These are phyloP conservation scores for Cataglyphis albicans DNA, from an alignment of 2,888 invertebrate species.

Conservation along the genomic window DNA sequence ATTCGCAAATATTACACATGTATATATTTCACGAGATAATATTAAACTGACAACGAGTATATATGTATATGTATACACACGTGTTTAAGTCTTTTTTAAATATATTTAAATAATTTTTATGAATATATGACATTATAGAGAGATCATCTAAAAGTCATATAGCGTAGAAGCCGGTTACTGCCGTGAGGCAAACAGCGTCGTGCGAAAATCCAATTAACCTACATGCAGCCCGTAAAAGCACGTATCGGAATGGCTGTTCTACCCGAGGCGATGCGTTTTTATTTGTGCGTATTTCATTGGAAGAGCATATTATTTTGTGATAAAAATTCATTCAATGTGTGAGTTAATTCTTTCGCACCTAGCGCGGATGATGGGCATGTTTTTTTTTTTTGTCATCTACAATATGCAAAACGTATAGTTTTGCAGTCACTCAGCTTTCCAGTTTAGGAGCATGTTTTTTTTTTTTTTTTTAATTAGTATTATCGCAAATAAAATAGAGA, in stretches of 20 bases:
- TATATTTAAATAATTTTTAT: background rate
- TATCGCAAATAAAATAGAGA: background rate
- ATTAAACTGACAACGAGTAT: background rate
- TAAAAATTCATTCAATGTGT: constrained; percentile 45
- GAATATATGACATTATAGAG: background rate
- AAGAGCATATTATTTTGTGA: constrained; percentile 48
- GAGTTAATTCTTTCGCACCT: constrained; percentile 45
- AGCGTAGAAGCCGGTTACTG: constrained; percentile 25
- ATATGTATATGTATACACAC: background rate
- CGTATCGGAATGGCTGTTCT: constrained; percentile 18
- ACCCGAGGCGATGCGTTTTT: constrained; percentile 40
- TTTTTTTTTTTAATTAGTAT: constrained; percentile 16
- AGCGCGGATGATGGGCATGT: constrained; percentile 5
- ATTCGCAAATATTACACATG: too few species aligned
- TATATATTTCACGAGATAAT: too few species aligned
- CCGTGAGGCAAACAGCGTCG: background rate
- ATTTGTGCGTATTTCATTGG: constrained; percentile 55
- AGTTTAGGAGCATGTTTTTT: background rate
- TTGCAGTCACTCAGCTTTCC: background rate
- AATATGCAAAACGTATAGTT: background rate
- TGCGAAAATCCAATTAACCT: constrained; percentile 65
- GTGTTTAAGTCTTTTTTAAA: background rate
- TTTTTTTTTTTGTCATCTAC: constrained; percentile 35
- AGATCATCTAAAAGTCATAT: background rate
- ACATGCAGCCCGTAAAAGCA: constrained; percentile 41